These are phyloP conservation scores for Arremon brunneinucha DNA, from an alignment of 2,797 vertebrate species.

Conservation along the genomic window DNA sequence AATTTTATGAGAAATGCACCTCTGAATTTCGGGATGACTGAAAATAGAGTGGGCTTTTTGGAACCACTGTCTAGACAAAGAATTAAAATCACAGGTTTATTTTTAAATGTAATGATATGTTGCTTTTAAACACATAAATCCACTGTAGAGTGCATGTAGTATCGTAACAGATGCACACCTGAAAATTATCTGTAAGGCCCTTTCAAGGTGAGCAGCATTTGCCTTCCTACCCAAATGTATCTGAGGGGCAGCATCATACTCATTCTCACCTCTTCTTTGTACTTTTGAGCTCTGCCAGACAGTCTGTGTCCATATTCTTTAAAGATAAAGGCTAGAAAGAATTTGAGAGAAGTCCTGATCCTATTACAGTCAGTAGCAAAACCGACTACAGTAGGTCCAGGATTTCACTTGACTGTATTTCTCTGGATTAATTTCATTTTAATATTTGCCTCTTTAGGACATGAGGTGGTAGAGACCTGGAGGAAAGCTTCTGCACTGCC, in stretches of 20 bases:
- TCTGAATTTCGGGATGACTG: background rate
- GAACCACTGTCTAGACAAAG: constrained; percentile 28
- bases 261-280: background rate
- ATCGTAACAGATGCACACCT: background rate
- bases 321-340: background rate
- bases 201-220: background rate
- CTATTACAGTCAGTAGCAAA: background rate
- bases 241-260: background rate
- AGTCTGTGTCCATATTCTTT: background rate
- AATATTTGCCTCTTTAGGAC: background rate
- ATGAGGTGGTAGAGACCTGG: background rate
- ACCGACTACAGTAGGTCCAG: background rate
- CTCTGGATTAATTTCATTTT: background rate
- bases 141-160: background rate
- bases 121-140: background rate
- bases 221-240: background rate
- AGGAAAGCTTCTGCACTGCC: background rate
- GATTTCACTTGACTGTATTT: background rate
- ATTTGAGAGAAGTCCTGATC: background rate
- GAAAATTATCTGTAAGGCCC: background rate
- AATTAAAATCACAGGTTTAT: background rate
- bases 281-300: background rate
- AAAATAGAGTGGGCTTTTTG: constrained; percentile 12
- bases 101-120: background rate
- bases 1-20: constrained; percentile 3